Evolutionary conservation across 2,113 vertebrate genomes (phyloP).

Genomic region (Helogale parvula): DNA sequence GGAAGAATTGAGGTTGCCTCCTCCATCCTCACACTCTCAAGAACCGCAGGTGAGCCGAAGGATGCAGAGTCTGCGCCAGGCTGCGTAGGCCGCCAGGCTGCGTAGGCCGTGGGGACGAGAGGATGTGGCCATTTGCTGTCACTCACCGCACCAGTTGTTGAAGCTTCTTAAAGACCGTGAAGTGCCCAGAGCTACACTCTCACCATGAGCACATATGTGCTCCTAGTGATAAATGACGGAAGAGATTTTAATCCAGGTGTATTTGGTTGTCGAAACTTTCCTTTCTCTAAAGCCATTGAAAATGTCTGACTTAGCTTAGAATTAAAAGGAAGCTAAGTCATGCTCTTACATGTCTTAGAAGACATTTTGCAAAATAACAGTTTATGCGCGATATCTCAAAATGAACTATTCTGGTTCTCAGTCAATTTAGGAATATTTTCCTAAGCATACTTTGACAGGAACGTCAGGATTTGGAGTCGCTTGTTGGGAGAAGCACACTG

Average conservation of each 20-base stretch:
- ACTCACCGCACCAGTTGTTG: not conserved
- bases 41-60: not conserved
- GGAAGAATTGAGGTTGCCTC: not conserved
- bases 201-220: not conserved
- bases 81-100: not conserved
- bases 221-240: not conserved
- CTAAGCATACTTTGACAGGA: not conserved
- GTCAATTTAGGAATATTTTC: constrained; percentile 36
- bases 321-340: constrained; percentile 14
- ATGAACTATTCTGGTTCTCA: constrained; percentile 4
- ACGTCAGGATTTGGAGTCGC: not conserved
- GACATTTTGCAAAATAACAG: not conserved
- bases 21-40: not conserved
- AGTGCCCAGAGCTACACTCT: not conserved
- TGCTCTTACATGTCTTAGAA: constrained; percentile 36
- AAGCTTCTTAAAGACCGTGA: not conserved
- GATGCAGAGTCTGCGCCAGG: not conserved
- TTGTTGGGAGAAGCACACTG: not conserved
- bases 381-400: not conserved
- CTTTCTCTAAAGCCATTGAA: constrained; percentile 48
- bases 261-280: constrained; percentile 8
- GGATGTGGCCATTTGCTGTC: not conserved
- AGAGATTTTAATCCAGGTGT: constrained; percentile 36
- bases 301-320: constrained; percentile 21
- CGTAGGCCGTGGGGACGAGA: not conserved